Percentiles rank a stretch among this genome's conserved stretches.
These are phyloP conservation scores for Caenorhabditis sinica DNA, from an alignment of 2,888 invertebrate genomes.

Conservation along the genomic window DNA sequence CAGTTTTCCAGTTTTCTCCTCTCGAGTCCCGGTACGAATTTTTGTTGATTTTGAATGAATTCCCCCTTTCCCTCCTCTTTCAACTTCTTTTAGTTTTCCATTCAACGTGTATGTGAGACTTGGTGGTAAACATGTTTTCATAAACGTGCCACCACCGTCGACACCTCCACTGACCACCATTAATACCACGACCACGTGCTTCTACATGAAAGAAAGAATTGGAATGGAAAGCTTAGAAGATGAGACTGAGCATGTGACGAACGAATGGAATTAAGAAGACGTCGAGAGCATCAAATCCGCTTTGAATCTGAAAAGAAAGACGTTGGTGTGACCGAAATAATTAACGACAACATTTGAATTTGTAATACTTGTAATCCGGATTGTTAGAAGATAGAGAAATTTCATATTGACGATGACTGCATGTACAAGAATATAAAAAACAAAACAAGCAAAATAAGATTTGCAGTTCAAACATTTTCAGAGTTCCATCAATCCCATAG, in stretches of 20 bases:
- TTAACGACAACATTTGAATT: no score
- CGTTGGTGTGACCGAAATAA: no score
- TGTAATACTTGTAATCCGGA: no score
- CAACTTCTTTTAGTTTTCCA: slow-evolving; percentile 7
- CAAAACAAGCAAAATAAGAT: no score
- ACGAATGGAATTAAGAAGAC: not conserved
- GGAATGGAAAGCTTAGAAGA: not conserved
- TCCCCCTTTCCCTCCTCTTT: slow-evolving; percentile 4
- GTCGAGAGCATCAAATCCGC: not conserved
- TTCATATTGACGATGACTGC: no score
- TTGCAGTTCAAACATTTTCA: no score
- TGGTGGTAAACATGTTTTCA: slow-evolving; percentile 54
- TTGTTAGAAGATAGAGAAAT: no score
- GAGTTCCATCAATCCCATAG: no score
- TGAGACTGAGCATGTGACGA: slow-evolving; percentile 12
- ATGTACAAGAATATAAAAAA: no score
- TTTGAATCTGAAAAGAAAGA: not conserved
- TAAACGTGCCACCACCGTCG: slow-evolving; percentile 5
- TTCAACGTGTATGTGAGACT: slow-evolving; percentile 10
- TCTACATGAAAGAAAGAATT: not conserved
- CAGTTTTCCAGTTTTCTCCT: not conserved
- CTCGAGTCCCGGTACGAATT: slow-evolving; percentile 5
- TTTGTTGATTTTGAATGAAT: slow-evolving; percentile 20
- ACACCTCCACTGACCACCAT: slow-evolving; percentile 20
- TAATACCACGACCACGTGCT: slow-evolving; percentile 31